Conservation (phyloP, 1,140 invertebrate genomes). For the Drosophila funebris region DNA sequence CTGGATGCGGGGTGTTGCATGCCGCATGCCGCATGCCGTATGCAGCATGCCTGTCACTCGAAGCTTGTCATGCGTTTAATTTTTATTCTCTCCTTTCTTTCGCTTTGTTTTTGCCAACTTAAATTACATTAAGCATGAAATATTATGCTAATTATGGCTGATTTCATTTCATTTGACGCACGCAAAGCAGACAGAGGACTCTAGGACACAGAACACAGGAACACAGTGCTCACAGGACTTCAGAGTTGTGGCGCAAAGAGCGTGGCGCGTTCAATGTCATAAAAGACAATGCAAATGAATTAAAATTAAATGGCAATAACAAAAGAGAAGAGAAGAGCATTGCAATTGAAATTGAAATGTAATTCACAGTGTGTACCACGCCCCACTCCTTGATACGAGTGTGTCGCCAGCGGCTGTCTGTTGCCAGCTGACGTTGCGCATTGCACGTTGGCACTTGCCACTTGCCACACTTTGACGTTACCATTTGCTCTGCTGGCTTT, state of each 20-base stretch:
- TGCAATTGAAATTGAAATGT: constrained; percentile 71
- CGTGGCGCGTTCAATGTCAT: constrained; percentile 18
- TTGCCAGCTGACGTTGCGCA: constrained; percentile 44
- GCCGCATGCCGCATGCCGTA: neutral
- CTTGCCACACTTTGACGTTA: constrained; percentile 21
- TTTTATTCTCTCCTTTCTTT: constrained; percentile 38
- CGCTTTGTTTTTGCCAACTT: constrained; percentile 50
- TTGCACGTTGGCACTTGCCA: constrained; percentile 25
- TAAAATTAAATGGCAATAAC: constrained; percentile 78
- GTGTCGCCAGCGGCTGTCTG: constrained; percentile 46
- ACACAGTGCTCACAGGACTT: neutral
- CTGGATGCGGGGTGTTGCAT: constrained; percentile 6
- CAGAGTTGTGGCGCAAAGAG: neutral
- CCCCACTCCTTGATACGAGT: neutral
- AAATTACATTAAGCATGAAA: constrained; percentile 83
- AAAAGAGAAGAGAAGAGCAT: constrained; percentile 40
- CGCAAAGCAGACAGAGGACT: constrained; percentile 15
- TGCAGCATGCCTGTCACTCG: constrained; percentile 73
- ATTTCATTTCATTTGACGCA: constrained; percentile 70
- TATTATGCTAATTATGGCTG: constrained; percentile 82
- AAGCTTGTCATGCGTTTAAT: constrained; percentile 34
- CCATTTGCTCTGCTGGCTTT: constrained; percentile 32
- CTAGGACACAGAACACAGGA: too few relatives aligned
- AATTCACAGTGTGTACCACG: constrained; percentile 48
- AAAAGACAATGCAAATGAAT: constrained; percentile 79